Base-by-base conservation (phyloP, 1,140 invertebrate species). In the Musca vetustissima region DNA sequence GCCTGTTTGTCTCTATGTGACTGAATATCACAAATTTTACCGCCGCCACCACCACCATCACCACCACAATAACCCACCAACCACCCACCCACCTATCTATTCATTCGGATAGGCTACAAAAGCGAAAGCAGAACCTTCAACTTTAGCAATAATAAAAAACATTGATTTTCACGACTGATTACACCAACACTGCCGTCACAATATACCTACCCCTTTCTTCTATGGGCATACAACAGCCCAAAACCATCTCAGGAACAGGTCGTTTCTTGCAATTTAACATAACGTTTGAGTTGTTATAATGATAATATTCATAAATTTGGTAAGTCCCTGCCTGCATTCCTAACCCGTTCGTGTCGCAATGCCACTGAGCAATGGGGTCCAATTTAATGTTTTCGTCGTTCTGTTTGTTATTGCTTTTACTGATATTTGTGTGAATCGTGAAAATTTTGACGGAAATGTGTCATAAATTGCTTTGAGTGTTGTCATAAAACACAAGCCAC, bases 371-470 rank as follows among this genome's bases (percentile, higher is more conserved):
- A 32, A 32, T 32, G 28, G 28, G 28, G 28, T 32, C 9, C 28
- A 32, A 32, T 32, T 32, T 32, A 32, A 32, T 32, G 28, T 32
- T 32, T 32, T 32, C 28, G 28, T 9, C 28, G 28, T 17, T n/a
- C 15, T 50, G 48, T 4, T 24, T 66, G 28, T 48, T 36, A 61
- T 22, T 68, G 67, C 52, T 32, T 21, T n/a, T 64, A 25, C 32
- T 47, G 59, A 64, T 61, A 69, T 52, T 69, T 64, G 59, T 36
- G 59, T 61, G 64, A 77, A 75, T 74, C 69, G 75, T 67, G 72
- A 73, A 74, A 73, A 74, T 76, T 78, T 80, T 76, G 76, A 77
- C 75, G 78, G 76, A 79, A 80, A 74, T 73, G 69, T 76, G 74
- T 77, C 78, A 80, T 78, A 80, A 80, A 80, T 78, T 78, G 72